Evolutionary conservation across 2,888 invertebrate species (phyloP).

Genomic region (Uloborus plumipes): DNA sequence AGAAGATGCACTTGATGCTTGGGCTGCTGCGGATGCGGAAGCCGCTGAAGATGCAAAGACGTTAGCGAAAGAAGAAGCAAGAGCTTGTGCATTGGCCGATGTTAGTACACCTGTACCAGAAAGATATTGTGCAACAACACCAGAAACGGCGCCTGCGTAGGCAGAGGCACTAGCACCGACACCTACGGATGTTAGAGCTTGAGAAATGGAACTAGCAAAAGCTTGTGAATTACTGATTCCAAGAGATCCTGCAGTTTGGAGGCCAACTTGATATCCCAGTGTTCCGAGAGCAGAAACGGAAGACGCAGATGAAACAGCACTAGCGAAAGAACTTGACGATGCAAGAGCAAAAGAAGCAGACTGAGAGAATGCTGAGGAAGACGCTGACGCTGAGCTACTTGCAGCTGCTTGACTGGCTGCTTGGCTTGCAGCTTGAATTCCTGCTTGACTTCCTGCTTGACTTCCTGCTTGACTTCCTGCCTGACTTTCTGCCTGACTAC

Average conservation of each 20-base stretch:
- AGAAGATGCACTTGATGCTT: not conserved
- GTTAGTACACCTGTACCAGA: not conserved
- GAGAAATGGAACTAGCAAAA: conserved; percentile 1
- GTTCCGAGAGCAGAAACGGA: conserved; percentile 3
- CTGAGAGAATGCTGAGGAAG: not conserved
- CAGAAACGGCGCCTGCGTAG: conserved; percentile 5
- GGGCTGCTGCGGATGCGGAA: not conserved
- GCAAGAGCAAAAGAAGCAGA: not conserved
- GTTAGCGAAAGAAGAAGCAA: conserved; percentile 1
- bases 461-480: no score
- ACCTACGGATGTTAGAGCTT: not conserved
- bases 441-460: not conserved
- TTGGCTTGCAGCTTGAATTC: not conserved
- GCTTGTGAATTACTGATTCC: conserved; percentile 9
- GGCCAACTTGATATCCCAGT: conserved; percentile 5
- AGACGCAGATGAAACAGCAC: conserved; percentile 14
- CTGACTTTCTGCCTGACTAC: conserved; percentile 7
- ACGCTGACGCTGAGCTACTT: not conserved
- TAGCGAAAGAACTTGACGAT: conserved; percentile 11
- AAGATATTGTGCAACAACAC: conserved; percentile 7
- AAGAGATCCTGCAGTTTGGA: not conserved
- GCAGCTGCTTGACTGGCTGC: not conserved
- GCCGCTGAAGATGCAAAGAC: not conserved
- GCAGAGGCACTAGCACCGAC: conserved; percentile 1
- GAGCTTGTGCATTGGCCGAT: conserved; percentile 1